Evolutionary conservation across 37 sponge, comb jelly and placozoan species (phyloP).

Genomic region (Mnemiopsis leidyi): DNA sequence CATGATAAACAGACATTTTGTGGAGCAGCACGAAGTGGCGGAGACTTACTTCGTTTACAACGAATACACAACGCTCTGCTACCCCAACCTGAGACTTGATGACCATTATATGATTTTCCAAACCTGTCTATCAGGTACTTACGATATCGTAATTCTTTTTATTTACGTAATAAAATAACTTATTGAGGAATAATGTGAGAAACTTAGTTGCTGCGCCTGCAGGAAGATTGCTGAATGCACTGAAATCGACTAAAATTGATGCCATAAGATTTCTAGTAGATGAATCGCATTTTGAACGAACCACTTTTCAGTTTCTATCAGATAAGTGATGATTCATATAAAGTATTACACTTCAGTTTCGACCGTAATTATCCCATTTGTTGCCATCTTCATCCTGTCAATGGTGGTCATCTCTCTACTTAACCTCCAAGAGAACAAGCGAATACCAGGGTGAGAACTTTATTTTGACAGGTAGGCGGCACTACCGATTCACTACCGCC

Average conservation of each 20-base stretch:
- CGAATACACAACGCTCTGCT: slow-evolving; percentile 1
- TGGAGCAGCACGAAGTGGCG: background rate
- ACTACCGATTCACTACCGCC: too few species aligned
- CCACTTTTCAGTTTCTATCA: too few species aligned
- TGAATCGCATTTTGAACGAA: too few species aligned
- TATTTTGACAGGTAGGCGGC: too few species aligned
- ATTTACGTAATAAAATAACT: too few species aligned
- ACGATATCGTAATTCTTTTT: background rate
- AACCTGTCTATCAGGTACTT: background rate
- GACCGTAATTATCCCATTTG: background rate
- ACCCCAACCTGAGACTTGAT: background rate
- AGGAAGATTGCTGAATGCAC: too few species aligned
- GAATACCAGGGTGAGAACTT: background rate
- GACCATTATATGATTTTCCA: background rate
- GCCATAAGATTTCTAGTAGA: too few species aligned
- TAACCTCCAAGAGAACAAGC: background rate
- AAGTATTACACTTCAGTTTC: background rate
- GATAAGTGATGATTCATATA: too few species aligned
- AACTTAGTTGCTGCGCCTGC: too few species aligned
- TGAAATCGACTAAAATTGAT: too few species aligned
- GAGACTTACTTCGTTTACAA: background rate
- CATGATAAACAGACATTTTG: background rate
- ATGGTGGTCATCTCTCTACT: background rate
- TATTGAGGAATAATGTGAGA: too few species aligned
- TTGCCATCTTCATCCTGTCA: background rate